Percentiles rank a stretch among this genome's conserved stretches.
These are phyloP conservation scores for Cyanistes caeruleus DNA, from an alignment of 2,113 vertebrate genomes.

Conservation along the genomic window DNA sequence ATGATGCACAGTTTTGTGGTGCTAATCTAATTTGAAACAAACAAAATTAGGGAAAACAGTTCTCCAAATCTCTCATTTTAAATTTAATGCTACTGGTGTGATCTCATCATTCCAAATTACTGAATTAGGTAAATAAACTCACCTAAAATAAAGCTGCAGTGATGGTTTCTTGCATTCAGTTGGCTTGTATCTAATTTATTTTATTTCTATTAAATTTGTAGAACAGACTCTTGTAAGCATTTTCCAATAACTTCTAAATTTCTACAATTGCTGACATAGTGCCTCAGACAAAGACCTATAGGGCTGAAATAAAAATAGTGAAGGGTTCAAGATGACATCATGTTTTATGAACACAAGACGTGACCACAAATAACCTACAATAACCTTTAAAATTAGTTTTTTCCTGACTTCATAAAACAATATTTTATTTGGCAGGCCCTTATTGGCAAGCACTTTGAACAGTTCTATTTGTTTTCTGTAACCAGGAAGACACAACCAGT, in stretches of 20 bases:
- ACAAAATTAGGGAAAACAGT: neutral
- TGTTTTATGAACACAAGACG: constrained; percentile 78
- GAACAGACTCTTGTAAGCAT: constrained; percentile 36
- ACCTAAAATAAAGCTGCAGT: constrained; percentile 6
- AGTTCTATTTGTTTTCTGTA: constrained; percentile 86
- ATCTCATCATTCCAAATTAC: neutral
- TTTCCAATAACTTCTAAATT: constrained; percentile 63
- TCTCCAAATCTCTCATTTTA: neutral
- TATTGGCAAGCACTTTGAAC: constrained; percentile 75
- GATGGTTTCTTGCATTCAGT: constrained; percentile 34
- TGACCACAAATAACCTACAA: constrained; percentile 86
- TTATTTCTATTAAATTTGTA: constrained; percentile 57
- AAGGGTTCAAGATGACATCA: constrained; percentile 80
- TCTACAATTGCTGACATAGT: constrained; percentile 64
- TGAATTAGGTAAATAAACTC: neutral
- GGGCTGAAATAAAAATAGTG: constrained; percentile 76
- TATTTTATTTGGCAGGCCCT: constrained; percentile 83
- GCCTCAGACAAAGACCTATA: constrained; percentile 74
- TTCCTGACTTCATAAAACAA: constrained; percentile 86
- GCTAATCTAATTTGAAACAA: neutral
- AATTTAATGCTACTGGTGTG: neutral
- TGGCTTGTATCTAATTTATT: constrained; percentile 8
- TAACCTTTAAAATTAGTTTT: constrained; percentile 87
- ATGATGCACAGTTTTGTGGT: neutral
- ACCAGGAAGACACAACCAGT: constrained; percentile 84